Evolutionary conservation across 2,113 vertebrate species (phyloP), one percentile per base, ranked within the genome.

Genomic region (Ceyx melanurus): DNA sequence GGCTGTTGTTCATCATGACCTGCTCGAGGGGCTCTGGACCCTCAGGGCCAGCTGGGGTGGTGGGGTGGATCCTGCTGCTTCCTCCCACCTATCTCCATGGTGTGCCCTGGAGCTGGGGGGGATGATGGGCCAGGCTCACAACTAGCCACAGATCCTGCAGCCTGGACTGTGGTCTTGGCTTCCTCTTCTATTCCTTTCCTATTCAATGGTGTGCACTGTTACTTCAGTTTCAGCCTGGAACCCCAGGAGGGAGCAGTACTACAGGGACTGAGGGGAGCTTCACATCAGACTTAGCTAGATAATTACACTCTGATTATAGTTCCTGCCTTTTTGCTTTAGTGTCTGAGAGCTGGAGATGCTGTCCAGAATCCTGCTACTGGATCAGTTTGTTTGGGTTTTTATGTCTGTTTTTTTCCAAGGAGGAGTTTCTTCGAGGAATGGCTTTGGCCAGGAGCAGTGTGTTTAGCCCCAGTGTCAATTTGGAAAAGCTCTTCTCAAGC

Each of bases 201-300:
- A 50, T 92, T 86, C 80, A 90, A 79, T 1, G 82, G 94, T 88
- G 5, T 75, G 87, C 71, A 91, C 94, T 94, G 87, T 94, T 96
- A 94, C 53, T 92, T 95, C 88, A 60, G 81, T 93, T 95, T 96
- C 85, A 93, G 94, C 96, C 86, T 80, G 89, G 92, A 92, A 70
- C 25, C 76, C 80, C 86, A 89, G 77, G 77, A 87, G 82, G 91
- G 66, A 95, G 74, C 83, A 76, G 75, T 88, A 86, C 75, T 83
- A 87, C 79, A 91, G 88, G 88, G 92, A 91, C 73, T 64, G 82
- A 92, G 72, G 71, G 75, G 89, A 92, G 94, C 86, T 91, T 91
- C 48, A 35, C 4, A 1, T 58, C 84, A 89, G 85, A 76, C 23
- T 71, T 88, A 75, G 72, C 72, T 86, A 89, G 87, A 45, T 78